Evolutionary conservation across 2,888 invertebrate genomes (phyloP).

Genomic region (Lithophane semibrunnea): DNA sequence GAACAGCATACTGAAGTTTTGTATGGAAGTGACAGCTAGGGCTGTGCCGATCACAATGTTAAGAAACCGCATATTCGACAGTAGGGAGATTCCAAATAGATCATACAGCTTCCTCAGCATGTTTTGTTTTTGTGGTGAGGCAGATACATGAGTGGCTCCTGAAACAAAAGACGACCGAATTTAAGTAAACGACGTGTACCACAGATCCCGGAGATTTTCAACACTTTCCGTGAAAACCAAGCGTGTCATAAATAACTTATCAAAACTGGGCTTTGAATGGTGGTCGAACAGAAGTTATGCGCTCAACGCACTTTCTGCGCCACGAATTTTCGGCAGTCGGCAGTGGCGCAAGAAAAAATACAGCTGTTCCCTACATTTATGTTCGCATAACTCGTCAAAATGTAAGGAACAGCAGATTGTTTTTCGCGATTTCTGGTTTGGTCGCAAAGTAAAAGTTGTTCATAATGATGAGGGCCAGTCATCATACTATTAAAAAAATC

Average conservation of each 20-base stretch:
- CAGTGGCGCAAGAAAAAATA: too few relatives aligned
- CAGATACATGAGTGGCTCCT: constrained; percentile 64
- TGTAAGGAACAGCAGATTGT: too few relatives aligned
- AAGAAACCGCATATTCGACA: constrained; percentile 91
- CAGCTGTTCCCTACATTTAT: too few relatives aligned
- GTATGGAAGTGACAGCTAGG: constrained; percentile 92
- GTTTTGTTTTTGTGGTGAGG: constrained; percentile 66
- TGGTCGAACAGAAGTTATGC: background rate
- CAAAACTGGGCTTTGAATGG: background rate
- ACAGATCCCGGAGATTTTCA: too few relatives aligned
- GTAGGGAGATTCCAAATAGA: constrained; percentile 91
- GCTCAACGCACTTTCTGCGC: background rate
- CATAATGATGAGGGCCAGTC: too few relatives aligned
- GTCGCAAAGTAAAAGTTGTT: too few relatives aligned
- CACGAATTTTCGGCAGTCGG: background rate
- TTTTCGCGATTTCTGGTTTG: too few relatives aligned
- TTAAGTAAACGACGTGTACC: background rate
- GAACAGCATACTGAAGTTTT: constrained; percentile 93
- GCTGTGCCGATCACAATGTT: constrained; percentile 93
- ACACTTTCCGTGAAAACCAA: background rate
- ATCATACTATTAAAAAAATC: too few relatives aligned
- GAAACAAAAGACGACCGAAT: constrained; percentile 58
- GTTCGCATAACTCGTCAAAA: too few relatives aligned
- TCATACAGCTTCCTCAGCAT: constrained; percentile 80
- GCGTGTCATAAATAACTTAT: background rate